A percentile compares a stretch with the other conserved stretches of the same genome.
Conservation (phyloP, 2,113 vertebrate species). For the Nannobrachium achirus region DNA sequence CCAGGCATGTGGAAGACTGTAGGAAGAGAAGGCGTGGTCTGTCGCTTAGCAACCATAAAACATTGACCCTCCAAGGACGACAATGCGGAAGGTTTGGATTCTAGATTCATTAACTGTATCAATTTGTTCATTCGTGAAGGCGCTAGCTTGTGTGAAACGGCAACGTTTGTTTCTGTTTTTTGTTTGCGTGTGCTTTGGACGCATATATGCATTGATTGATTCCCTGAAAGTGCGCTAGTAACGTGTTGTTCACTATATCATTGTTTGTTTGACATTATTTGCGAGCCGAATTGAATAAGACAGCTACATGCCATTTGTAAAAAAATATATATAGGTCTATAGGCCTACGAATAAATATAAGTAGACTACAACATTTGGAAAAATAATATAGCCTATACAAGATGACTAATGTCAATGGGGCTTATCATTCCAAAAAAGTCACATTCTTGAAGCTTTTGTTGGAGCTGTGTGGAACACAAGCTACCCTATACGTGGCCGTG, state of each 20-base stretch:
- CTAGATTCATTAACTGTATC: conserved; percentile 3
- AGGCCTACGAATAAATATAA: too few species aligned
- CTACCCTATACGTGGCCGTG: too few species aligned
- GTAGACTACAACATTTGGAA: too few species aligned
- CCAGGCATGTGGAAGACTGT: background rate
- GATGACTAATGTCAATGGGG: too few species aligned
- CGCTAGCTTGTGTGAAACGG: background rate
- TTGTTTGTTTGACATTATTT: background rate
- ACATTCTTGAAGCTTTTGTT: too few species aligned
- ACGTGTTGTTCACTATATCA: background rate
- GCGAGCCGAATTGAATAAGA: too few species aligned
- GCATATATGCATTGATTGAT: too few species aligned
- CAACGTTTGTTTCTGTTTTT: background rate
- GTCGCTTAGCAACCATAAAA: conserved; percentile 72
- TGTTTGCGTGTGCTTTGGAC: background rate
- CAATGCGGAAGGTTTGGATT: conserved; percentile 72
- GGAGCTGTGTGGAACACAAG: too few species aligned
- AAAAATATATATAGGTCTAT: too few species aligned
- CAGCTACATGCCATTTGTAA: too few species aligned
- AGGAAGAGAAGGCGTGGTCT: conserved; percentile 8
- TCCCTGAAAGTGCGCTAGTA: background rate
- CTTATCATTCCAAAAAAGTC: too few species aligned
- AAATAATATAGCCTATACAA: too few species aligned
- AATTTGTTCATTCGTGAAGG: background rate
- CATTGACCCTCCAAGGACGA: conserved; percentile 46